Base-by-base conservation (phyloP, 2,113 vertebrate species). In the Coturnix japonica region DNA sequence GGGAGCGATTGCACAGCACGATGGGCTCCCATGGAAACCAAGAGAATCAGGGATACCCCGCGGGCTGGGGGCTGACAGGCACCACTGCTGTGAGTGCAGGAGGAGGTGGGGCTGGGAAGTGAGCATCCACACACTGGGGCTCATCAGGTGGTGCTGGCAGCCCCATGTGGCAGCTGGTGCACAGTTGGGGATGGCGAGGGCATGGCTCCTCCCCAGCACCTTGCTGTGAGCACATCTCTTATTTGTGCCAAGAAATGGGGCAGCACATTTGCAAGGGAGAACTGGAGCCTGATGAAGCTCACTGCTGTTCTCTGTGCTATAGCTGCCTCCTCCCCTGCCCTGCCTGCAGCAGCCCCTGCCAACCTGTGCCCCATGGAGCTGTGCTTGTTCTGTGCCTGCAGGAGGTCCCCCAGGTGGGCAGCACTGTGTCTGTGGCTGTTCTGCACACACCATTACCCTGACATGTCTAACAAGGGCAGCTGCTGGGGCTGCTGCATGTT, bases 251-350 rank as follows among this genome's bases (percentile, higher is more conserved):
- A 37, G n/a, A 64, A 65, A 20, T 20, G 53, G n/a, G 33, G 12
- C 30, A 9, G 17, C 0, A 1, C 18, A 9, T 8, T 4, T 20
- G 37, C 47, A 60, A 44, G 1, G 35, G 44, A 35, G 22, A 26
- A 25, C 37, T 17, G 57, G 39, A 67, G 53, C 37, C 51, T 51
- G 22, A 41, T 2, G 12, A 64, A 46, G 11, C 13, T 80, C 37
- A 5, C 7, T 30, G 76, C 64, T 28, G 17, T 75, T 37, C 59
- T 11, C 22, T 51, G 53, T 11, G 47, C 9, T 23, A 74, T 65
- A 22, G 61, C 65, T 83, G 65, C 86, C 30, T 19, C 39, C 61
- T 63, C 59, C 57, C 56, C 66, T 22, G 26, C 67, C 59, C 41
- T 61, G 60, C 11, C 39, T 72, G 86, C 74, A 75, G 73, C 47